Evolutionary conservation across 2,113 vertebrate genomes (phyloP).

Genomic region (Gasterosteus aculeatus): DNA sequence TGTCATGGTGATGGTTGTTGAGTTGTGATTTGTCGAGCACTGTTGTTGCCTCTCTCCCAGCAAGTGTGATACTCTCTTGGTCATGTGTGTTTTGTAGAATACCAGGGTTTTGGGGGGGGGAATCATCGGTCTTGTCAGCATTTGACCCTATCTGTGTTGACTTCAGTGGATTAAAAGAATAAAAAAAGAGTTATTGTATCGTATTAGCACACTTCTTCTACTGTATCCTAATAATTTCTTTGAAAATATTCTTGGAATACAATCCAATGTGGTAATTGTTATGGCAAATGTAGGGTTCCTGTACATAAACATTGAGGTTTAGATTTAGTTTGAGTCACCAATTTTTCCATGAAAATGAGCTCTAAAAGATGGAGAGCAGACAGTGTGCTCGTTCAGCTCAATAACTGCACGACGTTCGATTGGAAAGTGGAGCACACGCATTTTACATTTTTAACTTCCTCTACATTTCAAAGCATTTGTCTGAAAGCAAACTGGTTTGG

Average conservation of each 20-base stretch:
- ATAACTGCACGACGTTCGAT: neutral
- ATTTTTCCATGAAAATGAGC: neutral
- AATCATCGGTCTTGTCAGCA: constrained; percentile 66
- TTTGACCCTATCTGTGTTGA: constrained; percentile 76
- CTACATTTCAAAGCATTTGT: neutral
- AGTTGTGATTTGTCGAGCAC: constrained; percentile 65
- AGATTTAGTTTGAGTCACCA: neutral
- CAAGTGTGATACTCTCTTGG: constrained; percentile 70
- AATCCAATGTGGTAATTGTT: neutral
- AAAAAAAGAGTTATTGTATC: constrained; percentile 39
- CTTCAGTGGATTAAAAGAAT: constrained; percentile 78
- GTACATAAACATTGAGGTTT: neutral
- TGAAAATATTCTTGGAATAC: neutral
- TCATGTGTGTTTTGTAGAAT: constrained; percentile 75
- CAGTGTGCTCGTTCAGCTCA: neutral
- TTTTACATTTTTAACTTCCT: neutral
- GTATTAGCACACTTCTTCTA: neutral
- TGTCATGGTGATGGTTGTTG: constrained; percentile 63
- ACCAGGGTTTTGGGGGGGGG: constrained; percentile 50
- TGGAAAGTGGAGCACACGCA: neutral
- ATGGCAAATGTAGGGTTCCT: neutral
- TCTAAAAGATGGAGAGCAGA: neutral
- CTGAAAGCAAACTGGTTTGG: neutral
- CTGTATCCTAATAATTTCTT: neutral
- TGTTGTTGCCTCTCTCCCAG: constrained; percentile 67